Evolutionary conservation across 1,140 invertebrate species (phyloP), one percentile per base, ranked within the genome.

Genomic region (Coelopa frigida): DNA sequence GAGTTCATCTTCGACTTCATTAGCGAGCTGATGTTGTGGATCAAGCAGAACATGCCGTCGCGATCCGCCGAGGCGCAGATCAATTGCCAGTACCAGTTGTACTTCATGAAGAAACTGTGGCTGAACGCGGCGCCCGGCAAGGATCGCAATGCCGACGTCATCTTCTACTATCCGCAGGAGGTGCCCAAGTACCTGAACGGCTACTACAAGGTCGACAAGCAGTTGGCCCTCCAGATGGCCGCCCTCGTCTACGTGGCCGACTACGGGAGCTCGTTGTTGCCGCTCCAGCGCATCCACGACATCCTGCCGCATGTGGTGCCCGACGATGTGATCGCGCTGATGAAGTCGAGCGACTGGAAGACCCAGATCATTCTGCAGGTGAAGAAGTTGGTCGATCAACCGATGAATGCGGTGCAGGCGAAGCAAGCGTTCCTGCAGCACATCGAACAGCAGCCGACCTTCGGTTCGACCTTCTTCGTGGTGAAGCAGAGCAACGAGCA

Each of bases 21-120:
- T 18, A 79, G 87, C 44, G 88, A 95, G 72, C 70, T 83, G 6
- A 74, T 81, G n/a, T 84, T 90, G 58, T 94, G 89, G 87, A 84
- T 92, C 58, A 83, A 83, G 48, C 81, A 87, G 60, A 85, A 85
- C 15, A 77, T 82, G 57, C 84, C 87, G 1, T 73, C 75, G 3
- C 77, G 85, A 62, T 82, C 85, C 69, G 72, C 72, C 46, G 58
- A 52, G 37, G 57, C 15, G 51, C 87, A 47, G 26, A 83, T 87
- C 64, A 5, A n/a, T 3, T 86, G 87, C 65, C 87, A 86, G 26
- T 95, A 96, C 68, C 79, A 95, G 73, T 83, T 96, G 54, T 94
- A 94, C 74, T 96, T 95, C 65, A 94, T 96, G 91, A 91, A 93
- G 63, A 97, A 97, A 68, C 71, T 98, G 2, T 97, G 94, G 94